These are phyloP conservation scores for Odocoileus virginianus DNA, from an alignment of 2,113 vertebrate species.

Conservation along the genomic window DNA sequence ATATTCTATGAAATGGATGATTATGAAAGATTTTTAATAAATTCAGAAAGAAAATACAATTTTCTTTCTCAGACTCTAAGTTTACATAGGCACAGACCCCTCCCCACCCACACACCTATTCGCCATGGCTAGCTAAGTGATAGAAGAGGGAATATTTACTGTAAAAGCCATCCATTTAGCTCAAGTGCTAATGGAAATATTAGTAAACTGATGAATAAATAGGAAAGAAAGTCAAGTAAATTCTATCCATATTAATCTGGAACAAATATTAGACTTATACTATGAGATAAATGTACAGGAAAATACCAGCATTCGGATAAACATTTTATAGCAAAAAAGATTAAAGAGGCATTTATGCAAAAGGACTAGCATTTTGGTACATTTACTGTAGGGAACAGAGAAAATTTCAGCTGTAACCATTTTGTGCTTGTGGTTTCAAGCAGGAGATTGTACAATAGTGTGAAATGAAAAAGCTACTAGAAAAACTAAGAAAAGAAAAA, in stretches of 20 bases:
- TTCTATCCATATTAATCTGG: background rate
- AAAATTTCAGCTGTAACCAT: background rate
- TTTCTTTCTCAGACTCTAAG: background rate
- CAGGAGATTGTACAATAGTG: background rate
- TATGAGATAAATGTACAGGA: background rate
- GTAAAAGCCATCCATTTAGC: background rate
- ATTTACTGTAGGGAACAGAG: conserved; percentile 25
- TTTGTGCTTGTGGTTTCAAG: conserved; percentile 13
- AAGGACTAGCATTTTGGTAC: conserved; percentile 1
- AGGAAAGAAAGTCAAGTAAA: background rate
- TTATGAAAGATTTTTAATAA: background rate
- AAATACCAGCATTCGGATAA: background rate
- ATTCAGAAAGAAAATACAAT: background rate
- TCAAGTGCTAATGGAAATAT: background rate
- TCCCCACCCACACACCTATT: background rate
- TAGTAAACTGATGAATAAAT: background rate
- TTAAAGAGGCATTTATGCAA: background rate
- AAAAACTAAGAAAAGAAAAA: background rate
- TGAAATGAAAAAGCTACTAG: background rate
- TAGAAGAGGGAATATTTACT: background rate
- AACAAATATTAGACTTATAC: background rate
- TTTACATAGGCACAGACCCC: background rate
- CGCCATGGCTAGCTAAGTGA: background rate
- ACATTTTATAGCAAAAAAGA: conserved; percentile 1
- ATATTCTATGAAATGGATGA: background rate